Evolutionary conservation across 2,888 invertebrate species (phyloP).

Genomic region (Keiferia lycopersicella): DNA sequence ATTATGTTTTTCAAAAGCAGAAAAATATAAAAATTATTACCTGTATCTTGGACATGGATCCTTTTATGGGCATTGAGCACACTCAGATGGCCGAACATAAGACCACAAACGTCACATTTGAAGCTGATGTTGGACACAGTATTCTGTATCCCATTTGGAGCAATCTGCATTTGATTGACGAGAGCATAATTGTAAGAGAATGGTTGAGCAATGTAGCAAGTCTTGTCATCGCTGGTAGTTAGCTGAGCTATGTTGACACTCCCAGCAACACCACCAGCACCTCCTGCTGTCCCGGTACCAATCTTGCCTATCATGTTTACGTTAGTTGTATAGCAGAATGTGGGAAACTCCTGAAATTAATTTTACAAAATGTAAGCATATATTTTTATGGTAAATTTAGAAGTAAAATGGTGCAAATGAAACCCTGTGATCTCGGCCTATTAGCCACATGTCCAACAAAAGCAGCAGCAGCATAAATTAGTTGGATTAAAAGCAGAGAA

Average conservation of each 20-base stretch:
- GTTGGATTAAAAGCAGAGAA: neutral
- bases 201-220: constrained; percentile 88
- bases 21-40: too few relatives aligned
- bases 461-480: neutral
- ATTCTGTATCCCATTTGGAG: constrained; percentile 85
- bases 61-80: constrained; percentile 93
- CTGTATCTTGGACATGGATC: constrained; percentile 85
- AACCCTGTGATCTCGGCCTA: constrained; percentile 26
- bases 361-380: neutral
- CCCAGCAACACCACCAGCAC: constrained; percentile 65
- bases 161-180: constrained; percentile 92
- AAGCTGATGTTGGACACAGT: constrained; percentile 91
- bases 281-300: constrained; percentile 66
- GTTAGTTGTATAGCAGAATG: constrained; percentile 86
- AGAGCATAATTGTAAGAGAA: constrained; percentile 91
- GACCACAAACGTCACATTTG: constrained; percentile 93
- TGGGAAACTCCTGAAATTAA: constrained; percentile 81
- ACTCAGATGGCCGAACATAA: constrained; percentile 91
- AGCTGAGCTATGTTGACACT: constrained; percentile 87
- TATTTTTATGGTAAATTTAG: neutral
- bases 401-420: constrained; percentile 33
- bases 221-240: constrained; percentile 84
- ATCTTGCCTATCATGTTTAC: constrained; percentile 86
- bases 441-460: constrained; percentile 8
- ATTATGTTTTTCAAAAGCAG: too few relatives aligned